phyloP scores from a whole-genome alignment of 2,888 invertebrate genomes.

The Agrochola litura region DNA sequence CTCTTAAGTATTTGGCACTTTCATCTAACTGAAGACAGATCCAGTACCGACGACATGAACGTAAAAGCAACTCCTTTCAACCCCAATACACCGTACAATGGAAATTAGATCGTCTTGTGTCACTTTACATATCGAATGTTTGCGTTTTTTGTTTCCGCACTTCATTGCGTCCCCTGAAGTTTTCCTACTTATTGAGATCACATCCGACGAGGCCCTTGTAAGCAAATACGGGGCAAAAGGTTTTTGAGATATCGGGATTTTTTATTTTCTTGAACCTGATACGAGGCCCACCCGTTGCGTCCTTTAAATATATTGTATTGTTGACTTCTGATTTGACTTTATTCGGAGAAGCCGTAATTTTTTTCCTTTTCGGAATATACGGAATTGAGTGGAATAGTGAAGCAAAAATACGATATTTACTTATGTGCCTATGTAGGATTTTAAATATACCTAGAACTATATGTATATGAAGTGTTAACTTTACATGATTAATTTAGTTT shows the following conservation, averaged over 20 bases:
- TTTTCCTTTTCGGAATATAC: slow-evolving; percentile 15
- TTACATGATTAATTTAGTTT: slow-evolving; percentile 8
- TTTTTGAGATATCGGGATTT: slow-evolving; percentile 60
- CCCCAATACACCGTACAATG: slow-evolving; percentile 66
- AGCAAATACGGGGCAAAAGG: slow-evolving; percentile 55
- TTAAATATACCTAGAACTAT: background rate
- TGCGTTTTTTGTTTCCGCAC: slow-evolving; percentile 62
- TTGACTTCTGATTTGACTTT: slow-evolving; percentile 59
- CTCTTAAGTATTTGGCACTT: slow-evolving; percentile 52
- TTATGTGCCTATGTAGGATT: background rate
- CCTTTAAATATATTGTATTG: slow-evolving; percentile 64
- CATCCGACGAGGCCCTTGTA: slow-evolving; percentile 59
- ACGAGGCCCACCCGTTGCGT: slow-evolving; percentile 39
- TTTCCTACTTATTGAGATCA: slow-evolving; percentile 68
- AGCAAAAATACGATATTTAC: background rate
- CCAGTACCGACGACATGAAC: slow-evolving; percentile 58
- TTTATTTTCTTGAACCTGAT: slow-evolving; percentile 54
- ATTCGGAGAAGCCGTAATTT: slow-evolving; percentile 34
- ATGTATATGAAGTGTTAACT: background rate
- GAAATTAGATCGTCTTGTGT: slow-evolving; percentile 67
- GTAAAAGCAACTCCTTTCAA: slow-evolving; percentile 64
- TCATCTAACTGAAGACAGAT: slow-evolving; percentile 51
- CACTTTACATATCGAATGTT: slow-evolving; percentile 63
- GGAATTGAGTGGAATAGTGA: slow-evolving; percentile 6
- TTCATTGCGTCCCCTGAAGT: slow-evolving; percentile 60